These are phyloP conservation scores for Gortyna flavago DNA, from an alignment of 2,888 invertebrate genomes.

Conservation along the genomic window DNA sequence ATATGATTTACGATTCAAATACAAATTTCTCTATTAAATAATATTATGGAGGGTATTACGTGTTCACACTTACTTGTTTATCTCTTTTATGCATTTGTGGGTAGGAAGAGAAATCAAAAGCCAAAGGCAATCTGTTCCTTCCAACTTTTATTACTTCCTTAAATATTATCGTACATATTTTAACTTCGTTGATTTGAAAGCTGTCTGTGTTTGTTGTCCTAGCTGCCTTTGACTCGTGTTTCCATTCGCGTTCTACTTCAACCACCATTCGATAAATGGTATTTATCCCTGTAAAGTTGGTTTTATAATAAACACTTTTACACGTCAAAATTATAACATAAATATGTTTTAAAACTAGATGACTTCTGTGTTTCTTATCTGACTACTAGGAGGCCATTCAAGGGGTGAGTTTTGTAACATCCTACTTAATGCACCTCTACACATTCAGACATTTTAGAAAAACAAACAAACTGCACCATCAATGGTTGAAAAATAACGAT, in stretches of 20 bases:
- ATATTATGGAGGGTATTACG: constrained; percentile 56
- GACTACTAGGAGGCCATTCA: no score
- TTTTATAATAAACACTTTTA: no score
- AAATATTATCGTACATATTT: constrained; percentile 16
- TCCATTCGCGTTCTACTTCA: background rate
- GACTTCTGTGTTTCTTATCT: no score
- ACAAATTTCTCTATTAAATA: constrained; percentile 65
- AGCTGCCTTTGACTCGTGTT: background rate
- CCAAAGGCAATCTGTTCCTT: constrained; percentile 30
- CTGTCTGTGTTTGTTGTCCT: background rate
- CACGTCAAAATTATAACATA: no score
- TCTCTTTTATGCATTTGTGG: constrained; percentile 43
- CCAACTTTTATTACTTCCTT: constrained; percentile 42
- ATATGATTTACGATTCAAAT: constrained; percentile 65
- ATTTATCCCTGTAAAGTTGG: no score
- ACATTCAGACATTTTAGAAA: no score
- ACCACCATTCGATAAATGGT: no score
- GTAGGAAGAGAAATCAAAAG: constrained; percentile 48
- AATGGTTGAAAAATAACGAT: background rate
- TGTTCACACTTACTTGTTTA: constrained; percentile 59
- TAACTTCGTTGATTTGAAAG: constrained; percentile 2
- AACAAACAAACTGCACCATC: background rate
- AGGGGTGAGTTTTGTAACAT: no score
- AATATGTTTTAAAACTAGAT: no score
- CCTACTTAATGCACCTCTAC: no score